A percentile compares a stretch with the other conserved stretches of the same genome.
Evolutionary conservation across 2,113 vertebrate genomes (phyloP).

Genomic region (Polyodon spathula): DNA sequence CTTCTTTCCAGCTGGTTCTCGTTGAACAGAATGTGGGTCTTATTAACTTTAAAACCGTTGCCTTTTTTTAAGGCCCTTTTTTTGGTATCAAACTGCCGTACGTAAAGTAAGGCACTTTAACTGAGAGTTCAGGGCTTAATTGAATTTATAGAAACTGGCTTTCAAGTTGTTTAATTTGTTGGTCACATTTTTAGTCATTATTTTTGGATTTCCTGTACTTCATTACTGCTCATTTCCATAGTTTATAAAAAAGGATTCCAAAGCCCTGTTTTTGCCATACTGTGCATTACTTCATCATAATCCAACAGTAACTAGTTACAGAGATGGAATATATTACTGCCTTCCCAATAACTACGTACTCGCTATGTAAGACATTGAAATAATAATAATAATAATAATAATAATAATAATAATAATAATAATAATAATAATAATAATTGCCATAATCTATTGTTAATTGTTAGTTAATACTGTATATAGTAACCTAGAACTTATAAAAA

Average conservation of each 20-base stretch:
- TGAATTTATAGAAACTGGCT: constrained; percentile 3
- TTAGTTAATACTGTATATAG: too few relatives aligned
- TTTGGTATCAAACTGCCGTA: constrained; percentile 7
- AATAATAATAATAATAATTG: not conserved
- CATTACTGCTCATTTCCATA: not conserved
- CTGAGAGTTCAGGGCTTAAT: not conserved
- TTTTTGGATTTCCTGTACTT: constrained; percentile 1
- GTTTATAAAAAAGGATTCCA: constrained; percentile 2
- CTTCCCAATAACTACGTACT: too few relatives aligned
- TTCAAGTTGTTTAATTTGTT: not conserved
- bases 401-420: not conserved
- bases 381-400: not conserved
- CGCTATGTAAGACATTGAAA: not conserved
- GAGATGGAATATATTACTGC: too few relatives aligned
- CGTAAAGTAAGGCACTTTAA: constrained; percentile 3
- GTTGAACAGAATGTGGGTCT: not conserved
- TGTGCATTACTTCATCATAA: constrained; percentile 4
- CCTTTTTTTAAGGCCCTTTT: not conserved
- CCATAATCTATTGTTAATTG: too few relatives aligned
- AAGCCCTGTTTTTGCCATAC: not conserved
- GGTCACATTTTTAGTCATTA: constrained; percentile 1
- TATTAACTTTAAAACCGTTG: not conserved
- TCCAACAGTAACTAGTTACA: constrained; percentile 10
- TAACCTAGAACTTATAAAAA: too few relatives aligned
- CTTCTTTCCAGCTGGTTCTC: not conserved